Base-by-base conservation (phyloP, 2,797 vertebrate genomes). In the Silurus lanzhouensis region DNA sequence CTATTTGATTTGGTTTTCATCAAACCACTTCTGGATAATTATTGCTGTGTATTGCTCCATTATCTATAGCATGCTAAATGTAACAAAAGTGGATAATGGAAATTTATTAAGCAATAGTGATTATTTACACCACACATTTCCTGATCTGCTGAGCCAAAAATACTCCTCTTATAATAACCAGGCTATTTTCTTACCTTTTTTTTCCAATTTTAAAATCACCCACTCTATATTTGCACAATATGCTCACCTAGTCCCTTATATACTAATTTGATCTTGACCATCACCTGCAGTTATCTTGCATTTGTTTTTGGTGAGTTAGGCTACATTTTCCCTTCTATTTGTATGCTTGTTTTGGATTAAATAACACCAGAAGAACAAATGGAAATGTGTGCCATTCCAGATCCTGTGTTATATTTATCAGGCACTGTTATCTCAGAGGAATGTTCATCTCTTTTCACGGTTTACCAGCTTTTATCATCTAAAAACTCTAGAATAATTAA, bases 311-410 rank as follows among this genome's bases (percentile, higher is more conserved):
- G 15, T 60, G 55, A 77, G 74, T 31, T 76, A 7, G 74, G 22
- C 5, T 17, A 60, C 38, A 22, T 77, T 58, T 13, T 38, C 10
- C 31, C 48, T 38, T 13, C 31, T 14, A 38, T 10, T 3, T 60
- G 27, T 77, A 22, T 38, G 8, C 57, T 58, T 60, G 57, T 38
- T 77, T 60, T 77, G 17, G 75, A 60, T 77, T 57, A 44, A 22
- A 25, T n/a, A 76, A 76, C 19, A 57, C 75, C 57, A 77, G 19
- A 77, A 27, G 57, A 77, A 13, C 27, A 60, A 77, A 77, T 76
- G 52, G 27, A 76, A 76, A 76, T 77, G 52, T 12, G 55, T 58
- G 17, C 31, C 13, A 55, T 76, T 58, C 27, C 14, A 31, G 55
- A 19, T 19, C 27, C 31, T 17, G 31, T 13, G 31, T 38, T 75